These are phyloP conservation scores for Drosophila nikananu DNA, from an alignment of 1,140 invertebrate species.

Conservation along the genomic window DNA sequence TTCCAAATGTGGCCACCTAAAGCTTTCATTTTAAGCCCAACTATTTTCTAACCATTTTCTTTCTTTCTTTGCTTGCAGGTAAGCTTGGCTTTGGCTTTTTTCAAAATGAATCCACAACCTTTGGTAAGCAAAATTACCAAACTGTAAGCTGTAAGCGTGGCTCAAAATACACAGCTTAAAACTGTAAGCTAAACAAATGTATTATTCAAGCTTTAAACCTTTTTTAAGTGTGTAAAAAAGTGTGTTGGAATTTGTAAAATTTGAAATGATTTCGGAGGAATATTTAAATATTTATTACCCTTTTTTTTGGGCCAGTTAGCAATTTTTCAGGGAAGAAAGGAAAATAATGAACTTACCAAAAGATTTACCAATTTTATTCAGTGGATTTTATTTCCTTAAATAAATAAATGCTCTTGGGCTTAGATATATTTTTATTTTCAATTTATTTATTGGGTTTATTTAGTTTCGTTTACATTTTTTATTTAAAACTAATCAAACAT, in stretches of 20 bases:
- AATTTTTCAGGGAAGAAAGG: not conserved
- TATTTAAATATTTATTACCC: not conserved
- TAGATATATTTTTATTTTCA: not conserved
- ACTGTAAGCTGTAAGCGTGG: constrained; percentile 16
- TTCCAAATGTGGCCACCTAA: not conserved
- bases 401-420: not conserved
- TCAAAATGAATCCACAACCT: not conserved
- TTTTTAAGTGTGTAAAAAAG: not conserved
- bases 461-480: constrained; percentile 3
- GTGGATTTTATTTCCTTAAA: not conserved
- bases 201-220: constrained; percentile 6
- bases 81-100: constrained; percentile 31
- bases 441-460: constrained; percentile 19
- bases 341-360: not conserved
- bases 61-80: constrained; percentile 40
- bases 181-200: constrained; percentile 12
- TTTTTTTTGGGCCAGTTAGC: not conserved
- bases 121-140: not conserved
- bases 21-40: constrained; percentile 3
- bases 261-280: too few species aligned
- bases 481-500: constrained; percentile 21
- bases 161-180: not conserved
- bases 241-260: not conserved
- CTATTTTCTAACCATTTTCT: not conserved
- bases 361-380: too few species aligned